Conservation (phyloP, 2,113 vertebrate genomes). For the Nestor notabilis region DNA sequence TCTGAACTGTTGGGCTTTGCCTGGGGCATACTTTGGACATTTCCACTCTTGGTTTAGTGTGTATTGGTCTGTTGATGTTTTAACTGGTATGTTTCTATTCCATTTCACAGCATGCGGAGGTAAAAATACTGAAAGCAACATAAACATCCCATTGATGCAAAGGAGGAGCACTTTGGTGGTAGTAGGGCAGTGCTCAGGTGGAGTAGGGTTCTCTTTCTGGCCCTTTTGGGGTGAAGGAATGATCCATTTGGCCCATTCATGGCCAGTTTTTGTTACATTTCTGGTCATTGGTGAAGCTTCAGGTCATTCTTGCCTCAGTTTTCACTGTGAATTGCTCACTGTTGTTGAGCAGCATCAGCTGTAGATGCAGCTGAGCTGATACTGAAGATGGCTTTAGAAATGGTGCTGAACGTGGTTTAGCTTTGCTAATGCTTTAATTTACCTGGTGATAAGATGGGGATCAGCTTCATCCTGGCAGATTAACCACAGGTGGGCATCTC, state of each 20-base stretch:
- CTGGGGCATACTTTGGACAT: not conserved
- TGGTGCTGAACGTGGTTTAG: not conserved
- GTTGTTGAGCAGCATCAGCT: not conserved
- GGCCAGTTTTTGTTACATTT: not conserved
- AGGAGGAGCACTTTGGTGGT: not conserved
- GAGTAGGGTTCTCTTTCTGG: not conserved
- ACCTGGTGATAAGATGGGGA: not conserved
- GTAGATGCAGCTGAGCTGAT: not conserved
- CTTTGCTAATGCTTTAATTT: conserved; percentile 23
- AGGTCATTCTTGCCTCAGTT: not conserved
- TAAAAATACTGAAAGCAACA: not conserved
- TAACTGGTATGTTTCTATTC: not conserved
- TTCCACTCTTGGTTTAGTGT: not conserved
- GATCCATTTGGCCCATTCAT: not conserved
- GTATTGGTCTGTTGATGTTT: not conserved
- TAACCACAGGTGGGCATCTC: not conserved
- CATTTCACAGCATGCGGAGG: not conserved
- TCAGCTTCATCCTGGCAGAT: conserved; percentile 16
- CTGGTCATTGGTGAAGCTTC: not conserved
- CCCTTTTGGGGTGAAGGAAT: not conserved
- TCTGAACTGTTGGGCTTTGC: not conserved
- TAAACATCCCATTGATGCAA: not conserved
- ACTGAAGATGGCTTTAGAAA: not conserved
- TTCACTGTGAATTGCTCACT: not conserved
- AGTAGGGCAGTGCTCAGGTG: not conserved